Percentiles rank a stretch among this genome's conserved stretches.
Conservation (phyloP, 2,797 vertebrate genomes). For the Semaprochilodus insignis region DNA sequence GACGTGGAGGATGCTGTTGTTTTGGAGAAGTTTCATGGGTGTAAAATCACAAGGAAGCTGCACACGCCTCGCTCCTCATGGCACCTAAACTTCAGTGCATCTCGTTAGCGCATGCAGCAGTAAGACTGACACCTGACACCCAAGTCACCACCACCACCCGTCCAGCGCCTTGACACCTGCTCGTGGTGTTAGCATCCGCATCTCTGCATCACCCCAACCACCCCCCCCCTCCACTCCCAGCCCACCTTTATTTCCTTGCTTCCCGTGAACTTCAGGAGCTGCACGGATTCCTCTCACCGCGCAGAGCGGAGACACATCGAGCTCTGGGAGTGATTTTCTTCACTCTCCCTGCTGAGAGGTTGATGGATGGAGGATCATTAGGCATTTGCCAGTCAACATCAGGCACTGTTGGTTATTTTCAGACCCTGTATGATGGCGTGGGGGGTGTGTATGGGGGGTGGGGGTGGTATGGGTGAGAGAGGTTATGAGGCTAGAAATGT, state of each 20-base stretch:
- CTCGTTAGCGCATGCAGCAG: constrained; percentile 6
- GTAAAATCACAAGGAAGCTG: neutral
- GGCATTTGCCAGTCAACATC: constrained; percentile 78
- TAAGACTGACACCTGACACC: constrained; percentile 18
- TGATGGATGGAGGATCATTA: constrained; percentile 84
- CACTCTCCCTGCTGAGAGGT: constrained; percentile 73
- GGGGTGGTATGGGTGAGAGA: neutral
- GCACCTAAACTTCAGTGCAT: neutral
- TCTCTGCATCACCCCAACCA: constrained; percentile 15
- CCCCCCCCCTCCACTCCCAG: constrained; percentile 45
- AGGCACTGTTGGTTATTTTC: constrained; percentile 81
- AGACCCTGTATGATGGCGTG: constrained; percentile 73
- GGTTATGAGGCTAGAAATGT: constrained; percentile 14
- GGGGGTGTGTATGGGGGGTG: constrained; percentile 61
- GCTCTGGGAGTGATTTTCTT: constrained; percentile 74
- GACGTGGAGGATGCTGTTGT: no score
- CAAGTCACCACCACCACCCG: neutral
- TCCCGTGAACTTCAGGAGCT: constrained; percentile 64
- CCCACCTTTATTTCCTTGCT: constrained; percentile 68
- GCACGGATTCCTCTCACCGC: constrained; percentile 57
- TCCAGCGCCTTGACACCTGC: neutral
- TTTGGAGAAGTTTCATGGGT: no score
- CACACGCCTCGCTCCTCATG: neutral
- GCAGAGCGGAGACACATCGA: constrained; percentile 61
- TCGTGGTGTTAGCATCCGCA: constrained; percentile 20